Conservation (phyloP, 2,113 vertebrate species). For the Empidonax alnorum region DNA sequence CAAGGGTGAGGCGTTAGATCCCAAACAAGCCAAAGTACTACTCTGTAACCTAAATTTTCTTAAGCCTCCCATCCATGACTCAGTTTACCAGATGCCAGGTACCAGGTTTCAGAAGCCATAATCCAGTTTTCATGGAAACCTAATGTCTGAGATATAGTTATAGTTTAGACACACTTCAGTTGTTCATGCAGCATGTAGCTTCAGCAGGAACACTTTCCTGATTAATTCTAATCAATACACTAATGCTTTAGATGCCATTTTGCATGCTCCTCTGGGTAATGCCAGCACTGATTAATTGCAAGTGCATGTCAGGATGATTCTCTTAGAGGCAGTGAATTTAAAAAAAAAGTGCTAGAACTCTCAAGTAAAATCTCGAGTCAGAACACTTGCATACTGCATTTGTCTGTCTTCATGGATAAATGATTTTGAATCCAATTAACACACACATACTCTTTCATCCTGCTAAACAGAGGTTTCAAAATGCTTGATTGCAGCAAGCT, state of each 20-base stretch:
- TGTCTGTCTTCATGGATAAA: background rate
- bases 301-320: background rate
- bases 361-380: background rate
- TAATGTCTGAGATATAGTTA: background rate
- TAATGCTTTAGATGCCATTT: constrained; percentile 2
- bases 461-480: background rate
- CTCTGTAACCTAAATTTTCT: background rate
- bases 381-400: background rate
- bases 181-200: background rate
- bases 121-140: background rate
- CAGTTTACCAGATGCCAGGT: background rate
- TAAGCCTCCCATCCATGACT: background rate
- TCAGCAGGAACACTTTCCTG: background rate
- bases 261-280: background rate
- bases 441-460: background rate
- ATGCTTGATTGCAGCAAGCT: background rate
- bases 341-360: background rate
- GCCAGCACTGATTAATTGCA: background rate
- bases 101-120: background rate
- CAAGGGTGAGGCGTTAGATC: background rate
- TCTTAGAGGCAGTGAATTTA: background rate
- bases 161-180: background rate
- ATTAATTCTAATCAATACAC: constrained; percentile 15
- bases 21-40: background rate
- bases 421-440: background rate